phyloP scores from a whole-genome alignment of 1,140 invertebrate genomes.

The Trypoxylus dichotomus region DNA sequence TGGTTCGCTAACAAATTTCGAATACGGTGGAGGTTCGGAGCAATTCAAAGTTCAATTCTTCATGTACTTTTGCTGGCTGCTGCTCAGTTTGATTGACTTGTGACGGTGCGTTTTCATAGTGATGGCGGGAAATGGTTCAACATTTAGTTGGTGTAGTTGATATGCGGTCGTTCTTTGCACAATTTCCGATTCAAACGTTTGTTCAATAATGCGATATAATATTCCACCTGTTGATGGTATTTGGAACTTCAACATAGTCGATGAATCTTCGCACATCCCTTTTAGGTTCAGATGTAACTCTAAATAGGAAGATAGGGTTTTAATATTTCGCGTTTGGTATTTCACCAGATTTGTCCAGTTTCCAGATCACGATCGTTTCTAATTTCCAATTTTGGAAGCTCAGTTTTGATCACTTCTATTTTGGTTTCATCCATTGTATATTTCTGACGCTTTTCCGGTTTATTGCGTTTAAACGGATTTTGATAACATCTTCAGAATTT shows the following conservation, averaged over 20 bases:
- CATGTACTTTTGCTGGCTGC: neutral
- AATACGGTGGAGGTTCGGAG: conserved; percentile 73
- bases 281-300: neutral
- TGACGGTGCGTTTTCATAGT: neutral
- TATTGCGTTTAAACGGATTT: conserved; percentile 36
- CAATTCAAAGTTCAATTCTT: conserved; percentile 61
- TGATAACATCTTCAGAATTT: conserved; percentile 47
- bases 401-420: neutral
- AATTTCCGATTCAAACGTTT: neutral
- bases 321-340: neutral
- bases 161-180: neutral
- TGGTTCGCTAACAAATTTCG: conserved; percentile 68
- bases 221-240: neutral
- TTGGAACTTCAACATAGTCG: too few relatives aligned
- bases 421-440: conserved; percentile 38
- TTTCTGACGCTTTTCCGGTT: conserved; percentile 33
- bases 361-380: too few relatives aligned
- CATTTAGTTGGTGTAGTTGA: conserved; percentile 1
- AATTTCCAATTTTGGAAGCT: too few relatives aligned
- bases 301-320: neutral
- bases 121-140: conserved; percentile 2
- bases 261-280: too few relatives aligned
- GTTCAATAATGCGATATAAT: neutral
- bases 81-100: too few relatives aligned
- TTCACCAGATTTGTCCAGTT: conserved; percentile 40